Conservation (phyloP, 2,888 invertebrate genomes). For the Tanaodytes sp. region DNA sequence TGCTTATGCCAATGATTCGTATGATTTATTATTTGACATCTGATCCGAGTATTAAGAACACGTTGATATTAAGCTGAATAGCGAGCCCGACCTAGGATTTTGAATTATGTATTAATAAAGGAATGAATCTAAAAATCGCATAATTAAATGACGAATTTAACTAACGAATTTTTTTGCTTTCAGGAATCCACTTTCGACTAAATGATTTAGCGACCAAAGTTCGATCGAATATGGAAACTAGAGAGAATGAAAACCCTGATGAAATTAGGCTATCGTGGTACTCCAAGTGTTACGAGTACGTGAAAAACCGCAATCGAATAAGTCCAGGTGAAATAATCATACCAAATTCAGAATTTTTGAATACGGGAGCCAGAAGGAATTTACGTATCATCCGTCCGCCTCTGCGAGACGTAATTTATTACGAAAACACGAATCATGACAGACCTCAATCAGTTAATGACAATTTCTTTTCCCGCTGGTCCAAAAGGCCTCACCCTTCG, state of each 20-base stretch:
- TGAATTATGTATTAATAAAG: too few relatives aligned
- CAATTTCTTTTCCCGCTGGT: constrained; percentile 69
- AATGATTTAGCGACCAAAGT: too few relatives aligned
- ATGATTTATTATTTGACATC: constrained; percentile 26
- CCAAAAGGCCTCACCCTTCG: constrained; percentile 66
- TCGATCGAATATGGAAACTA: not conserved
- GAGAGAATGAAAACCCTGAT: constrained; percentile 24
- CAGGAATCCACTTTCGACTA: too few relatives aligned
- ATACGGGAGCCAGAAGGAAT: constrained; percentile 65
- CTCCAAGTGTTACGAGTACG: constrained; percentile 62
- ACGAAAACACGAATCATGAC: constrained; percentile 60
- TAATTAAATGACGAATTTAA: too few relatives aligned
- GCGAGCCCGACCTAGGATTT: too few relatives aligned
- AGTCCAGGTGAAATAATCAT: constrained; percentile 64
- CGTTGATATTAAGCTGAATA: too few relatives aligned
- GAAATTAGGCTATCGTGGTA: constrained; percentile 60
- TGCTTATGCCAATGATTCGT: constrained; percentile 11
- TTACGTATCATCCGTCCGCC: constrained; percentile 63
- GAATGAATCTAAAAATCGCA: too few relatives aligned
- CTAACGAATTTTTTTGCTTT: too few relatives aligned
- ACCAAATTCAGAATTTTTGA: constrained; percentile 68
- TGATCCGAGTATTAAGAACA: constrained; percentile 26
- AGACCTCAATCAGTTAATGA: constrained; percentile 67
- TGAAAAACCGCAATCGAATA: constrained; percentile 66
- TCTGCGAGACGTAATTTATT: constrained; percentile 60